Conservation (phyloP, 2,797 vertebrate genomes). For the Eurystomus glaucurus region DNA sequence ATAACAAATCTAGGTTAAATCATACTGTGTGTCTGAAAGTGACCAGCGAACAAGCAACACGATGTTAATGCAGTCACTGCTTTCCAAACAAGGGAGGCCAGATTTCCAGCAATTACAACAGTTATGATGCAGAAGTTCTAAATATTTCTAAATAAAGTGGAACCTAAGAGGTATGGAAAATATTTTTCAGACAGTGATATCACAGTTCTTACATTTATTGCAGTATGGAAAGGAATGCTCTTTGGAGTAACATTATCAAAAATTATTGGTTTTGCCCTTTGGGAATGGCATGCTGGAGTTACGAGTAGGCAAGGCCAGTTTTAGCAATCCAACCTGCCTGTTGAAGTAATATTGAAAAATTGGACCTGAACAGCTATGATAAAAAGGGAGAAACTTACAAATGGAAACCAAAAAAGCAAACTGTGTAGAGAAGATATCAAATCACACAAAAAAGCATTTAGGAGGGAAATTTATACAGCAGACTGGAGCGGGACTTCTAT, state of each 20-base stretch:
- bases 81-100: conserved; percentile 5
- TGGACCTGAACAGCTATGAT: neutral
- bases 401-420: neutral
- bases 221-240: neutral
- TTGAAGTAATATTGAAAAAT: neutral
- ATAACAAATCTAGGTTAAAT: conserved; percentile 32
- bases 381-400: neutral
- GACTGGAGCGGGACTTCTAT: neutral
- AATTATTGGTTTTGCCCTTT: neutral
- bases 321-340: neutral
- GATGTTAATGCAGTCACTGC: neutral
- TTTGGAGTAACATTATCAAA: neutral
- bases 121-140: neutral
- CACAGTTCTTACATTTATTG: neutral
- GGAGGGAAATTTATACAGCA: neutral
- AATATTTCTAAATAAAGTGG: conserved; percentile 14
- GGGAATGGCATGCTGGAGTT: neutral
- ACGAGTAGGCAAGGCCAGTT: accelerated
- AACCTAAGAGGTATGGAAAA: neutral
- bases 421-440: neutral
- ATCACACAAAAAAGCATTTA: neutral
- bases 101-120: conserved; percentile 16
- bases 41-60: conserved; percentile 28
- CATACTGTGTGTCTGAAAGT: neutral
- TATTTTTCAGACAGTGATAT: neutral